A percentile compares a stretch with the other conserved stretches of the same genome.
These are phyloP conservation scores for Malurus elegans DNA, from an alignment of 2,113 vertebrate species.

Conservation along the genomic window DNA sequence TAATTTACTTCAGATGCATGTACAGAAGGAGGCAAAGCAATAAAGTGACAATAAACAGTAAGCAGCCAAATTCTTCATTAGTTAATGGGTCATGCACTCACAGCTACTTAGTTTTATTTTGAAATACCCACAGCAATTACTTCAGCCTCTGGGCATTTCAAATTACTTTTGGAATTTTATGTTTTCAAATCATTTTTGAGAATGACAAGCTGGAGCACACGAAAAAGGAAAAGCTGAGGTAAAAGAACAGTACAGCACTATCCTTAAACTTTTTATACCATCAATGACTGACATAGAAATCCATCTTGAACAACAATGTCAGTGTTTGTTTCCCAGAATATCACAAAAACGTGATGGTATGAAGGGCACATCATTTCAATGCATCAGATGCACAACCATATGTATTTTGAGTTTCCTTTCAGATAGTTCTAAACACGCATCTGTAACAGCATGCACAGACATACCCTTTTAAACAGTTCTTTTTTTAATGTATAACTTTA, in stretches of 20 bases:
- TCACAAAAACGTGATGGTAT: background rate
- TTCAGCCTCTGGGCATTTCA: background rate
- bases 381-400: background rate
- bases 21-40: background rate
- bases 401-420: background rate
- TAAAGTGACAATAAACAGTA: background rate
- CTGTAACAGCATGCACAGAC: background rate
- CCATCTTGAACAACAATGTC: background rate
- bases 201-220: background rate
- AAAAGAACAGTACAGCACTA: background rate
- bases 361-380: background rate
- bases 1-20: background rate
- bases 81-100: background rate
- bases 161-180: background rate
- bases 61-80: background rate
- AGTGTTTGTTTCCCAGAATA: background rate
- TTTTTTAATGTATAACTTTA: background rate
- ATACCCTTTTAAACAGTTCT: background rate
- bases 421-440: background rate
- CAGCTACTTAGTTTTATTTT: background rate
- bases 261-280: background rate
- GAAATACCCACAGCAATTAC: background rate
- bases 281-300: background rate
- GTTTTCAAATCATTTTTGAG: background rate
- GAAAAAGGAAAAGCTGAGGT: background rate